Evolutionary conservation across 2,888 invertebrate species (phyloP).

Genomic region (Rhimphoctona megacephalus): DNA sequence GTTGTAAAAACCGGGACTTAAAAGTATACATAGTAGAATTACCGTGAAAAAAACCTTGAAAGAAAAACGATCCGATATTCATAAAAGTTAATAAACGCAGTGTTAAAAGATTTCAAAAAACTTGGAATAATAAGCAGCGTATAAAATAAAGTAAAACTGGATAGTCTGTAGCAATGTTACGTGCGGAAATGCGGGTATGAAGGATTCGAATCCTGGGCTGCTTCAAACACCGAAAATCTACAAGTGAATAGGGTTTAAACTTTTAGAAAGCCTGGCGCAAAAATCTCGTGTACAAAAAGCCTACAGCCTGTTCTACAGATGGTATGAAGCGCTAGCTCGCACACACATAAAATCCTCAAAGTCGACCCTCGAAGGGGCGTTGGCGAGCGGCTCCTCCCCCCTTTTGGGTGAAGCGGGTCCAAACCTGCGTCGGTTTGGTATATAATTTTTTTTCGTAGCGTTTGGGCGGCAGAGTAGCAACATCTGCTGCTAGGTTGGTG

Average conservation of each 20-base stretch:
- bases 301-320: constrained; percentile 39
- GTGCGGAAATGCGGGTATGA: background rate
- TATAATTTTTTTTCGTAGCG: constrained; percentile 42
- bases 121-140: background rate
- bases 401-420: constrained; percentile 42
- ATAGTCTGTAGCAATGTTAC: background rate
- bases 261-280: background rate
- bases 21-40: no score
- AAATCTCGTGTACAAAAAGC: constrained; percentile 9
- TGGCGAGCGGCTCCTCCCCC: constrained; percentile 75
- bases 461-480: constrained; percentile 16
- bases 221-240: background rate
- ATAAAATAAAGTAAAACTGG: background rate
- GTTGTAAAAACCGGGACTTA: no score
- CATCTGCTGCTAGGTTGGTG: constrained; percentile 27
- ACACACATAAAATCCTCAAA: constrained; percentile 43
- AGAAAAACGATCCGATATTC: no score
- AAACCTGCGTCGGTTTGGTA: constrained; percentile 38
- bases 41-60: no score
- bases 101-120: no score
- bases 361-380: constrained; percentile 73
- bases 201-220: background rate
- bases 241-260: background rate
- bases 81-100: no score
- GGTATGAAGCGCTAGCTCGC: constrained; percentile 20